A percentile compares a stretch with the other conserved stretches of the same genome.
phyloP scores from a whole-genome alignment of 2,797 vertebrate species.

The Fundulus diaphanus region DNA sequence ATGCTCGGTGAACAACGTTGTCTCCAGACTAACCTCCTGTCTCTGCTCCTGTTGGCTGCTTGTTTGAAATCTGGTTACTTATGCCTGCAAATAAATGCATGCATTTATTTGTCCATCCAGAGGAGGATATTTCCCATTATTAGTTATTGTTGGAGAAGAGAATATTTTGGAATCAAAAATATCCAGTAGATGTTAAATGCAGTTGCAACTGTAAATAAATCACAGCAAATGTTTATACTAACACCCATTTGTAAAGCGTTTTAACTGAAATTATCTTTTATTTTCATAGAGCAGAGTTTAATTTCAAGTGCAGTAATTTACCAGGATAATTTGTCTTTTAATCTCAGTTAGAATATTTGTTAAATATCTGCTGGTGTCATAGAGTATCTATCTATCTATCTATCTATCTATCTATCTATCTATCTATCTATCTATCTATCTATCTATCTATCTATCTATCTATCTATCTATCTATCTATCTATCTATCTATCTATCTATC shows the following conservation, averaged over 20 bases:
- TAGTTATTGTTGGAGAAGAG: neutral
- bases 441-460: too few relatives aligned
- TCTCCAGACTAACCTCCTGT: neutral
- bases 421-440: too few relatives aligned
- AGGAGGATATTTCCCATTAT: neutral
- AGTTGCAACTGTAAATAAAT: too few relatives aligned
- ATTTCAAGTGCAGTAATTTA: neutral
- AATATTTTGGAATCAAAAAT: slow-evolving; percentile 1
- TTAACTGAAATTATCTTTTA: neutral
- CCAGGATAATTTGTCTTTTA: neutral
- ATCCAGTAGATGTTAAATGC: too few relatives aligned
- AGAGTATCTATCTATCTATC: too few relatives aligned
- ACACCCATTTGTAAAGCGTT: neutral
- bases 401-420: too few relatives aligned
- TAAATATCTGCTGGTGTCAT: neutral
- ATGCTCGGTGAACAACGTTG: too few relatives aligned
- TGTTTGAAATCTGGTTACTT: neutral
- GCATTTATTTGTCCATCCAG: neutral
- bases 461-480: too few relatives aligned
- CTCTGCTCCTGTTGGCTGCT: neutral
- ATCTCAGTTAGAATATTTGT: neutral
- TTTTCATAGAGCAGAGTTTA: neutral
- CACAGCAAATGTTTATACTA: neutral
- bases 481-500: too few relatives aligned
- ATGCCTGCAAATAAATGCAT: neutral